These are phyloP conservation scores for Anoncus sp. DNA, from an alignment of 2,888 invertebrate species.

Conservation along the genomic window DNA sequence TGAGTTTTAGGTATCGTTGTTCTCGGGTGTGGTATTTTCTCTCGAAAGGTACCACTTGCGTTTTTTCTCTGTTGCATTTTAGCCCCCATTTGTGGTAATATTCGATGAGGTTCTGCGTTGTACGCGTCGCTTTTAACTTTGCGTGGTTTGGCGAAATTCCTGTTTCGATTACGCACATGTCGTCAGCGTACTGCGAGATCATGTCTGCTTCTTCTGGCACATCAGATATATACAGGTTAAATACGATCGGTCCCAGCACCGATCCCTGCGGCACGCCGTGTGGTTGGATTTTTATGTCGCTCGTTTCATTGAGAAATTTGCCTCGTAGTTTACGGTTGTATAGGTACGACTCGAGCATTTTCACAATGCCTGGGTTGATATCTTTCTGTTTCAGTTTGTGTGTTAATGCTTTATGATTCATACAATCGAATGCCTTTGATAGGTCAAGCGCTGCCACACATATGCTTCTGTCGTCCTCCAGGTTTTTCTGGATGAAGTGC, in stretches of 20 bases:
- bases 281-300: constrained; percentile 20
- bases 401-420: constrained; percentile 27
- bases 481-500: constrained; percentile 29
- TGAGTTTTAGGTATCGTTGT: constrained; percentile 11
- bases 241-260: constrained; percentile 15
- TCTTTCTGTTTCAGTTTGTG: constrained; percentile 29
- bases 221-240: constrained; percentile 24
- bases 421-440: constrained; percentile 31
- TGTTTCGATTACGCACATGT: no score
- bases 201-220: no score
- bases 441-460: constrained; percentile 22
- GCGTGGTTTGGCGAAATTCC: no score
- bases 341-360: constrained; percentile 20
- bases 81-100: no score
- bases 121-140: no score
- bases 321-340: constrained; percentile 22
- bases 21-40: constrained; percentile 1
- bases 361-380: constrained; percentile 21
- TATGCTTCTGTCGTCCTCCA: constrained; percentile 24
- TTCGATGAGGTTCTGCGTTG: no score
- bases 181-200: no score
- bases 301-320: constrained; percentile 27
- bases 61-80: no score
- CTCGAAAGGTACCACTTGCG: no score
- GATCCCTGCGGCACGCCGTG: constrained; percentile 15